Base-by-base conservation (phyloP, 2,797 vertebrate genomes). In the Micropoecilia bifurca region DNA sequence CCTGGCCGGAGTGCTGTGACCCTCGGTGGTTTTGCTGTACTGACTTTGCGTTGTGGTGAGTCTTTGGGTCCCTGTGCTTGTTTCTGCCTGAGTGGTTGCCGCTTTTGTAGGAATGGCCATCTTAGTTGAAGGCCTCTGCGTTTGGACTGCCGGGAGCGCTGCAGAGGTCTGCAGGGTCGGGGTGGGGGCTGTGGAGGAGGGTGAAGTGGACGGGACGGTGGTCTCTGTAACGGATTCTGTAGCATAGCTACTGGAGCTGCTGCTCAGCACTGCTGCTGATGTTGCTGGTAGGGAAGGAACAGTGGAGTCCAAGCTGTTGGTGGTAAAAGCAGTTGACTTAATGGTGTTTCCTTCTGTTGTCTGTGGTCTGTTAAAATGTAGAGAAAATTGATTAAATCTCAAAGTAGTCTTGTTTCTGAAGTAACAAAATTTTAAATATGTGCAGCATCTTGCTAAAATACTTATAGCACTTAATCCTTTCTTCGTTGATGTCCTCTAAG, bases 71-170 rank as follows among this genome's bases (percentile, higher is more conserved):
- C 84, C 76, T 0, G 95, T 92, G 90, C 92, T 96, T 1, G 80
- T 83, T 74, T 93, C 93, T 48, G 88, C 53, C 50, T 77, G 86
- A 75, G 93, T 78, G 18, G 91, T 93, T 85, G 92, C 88, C 50
- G 76, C 22, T 0, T 78, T 68, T 6, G 95, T 94, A 48, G 91
- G 89, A 47, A 79, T 0, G 0, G 20, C 57, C 1, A 22, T 22
- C 16, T 12, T 45, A 3, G 95, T 94, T 10, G 94, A 85, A 30
- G 93, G 85, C 18, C 83, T n/a, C 2, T 84, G 88, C 0, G 88
- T 84, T 36, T 77, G 90, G 33, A 18, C 85, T 73, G 88, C 81
- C 1, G 85, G 48, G 28, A 57, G 63, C 0, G 12, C 73, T 1
- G 80, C 13, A 1, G 88, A 83, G 55, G 86, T 90, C 55, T 82